These are phyloP conservation scores for Dastarcus helophoroides DNA, from an alignment of 2,888 invertebrate species.

Conservation along the genomic window DNA sequence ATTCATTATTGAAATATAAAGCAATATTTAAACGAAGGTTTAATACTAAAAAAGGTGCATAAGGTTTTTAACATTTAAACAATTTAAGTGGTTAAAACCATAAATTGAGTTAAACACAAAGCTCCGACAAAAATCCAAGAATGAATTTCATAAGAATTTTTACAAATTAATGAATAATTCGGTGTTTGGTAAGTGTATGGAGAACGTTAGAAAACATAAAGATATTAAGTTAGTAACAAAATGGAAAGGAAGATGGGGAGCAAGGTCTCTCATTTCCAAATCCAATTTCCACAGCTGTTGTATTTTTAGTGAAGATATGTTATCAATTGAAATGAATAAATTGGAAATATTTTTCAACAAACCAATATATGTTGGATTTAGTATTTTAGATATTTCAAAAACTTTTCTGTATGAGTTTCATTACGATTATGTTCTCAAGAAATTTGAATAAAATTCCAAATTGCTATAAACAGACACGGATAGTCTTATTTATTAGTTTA, in stretches of 20 bases:
- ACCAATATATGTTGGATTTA: constrained; percentile 15
- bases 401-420: constrained; percentile 17
- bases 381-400: constrained; percentile 17
- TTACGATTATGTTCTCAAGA: constrained; percentile 16
- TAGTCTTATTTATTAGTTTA: constrained; percentile 6
- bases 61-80: constrained; percentile 24
- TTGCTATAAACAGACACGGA: constrained; percentile 11
- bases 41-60: constrained; percentile 19
- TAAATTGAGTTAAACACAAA: constrained; percentile 29
- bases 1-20: constrained; percentile 19
- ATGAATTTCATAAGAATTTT: constrained; percentile 8
- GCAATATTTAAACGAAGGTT: constrained; percentile 15
- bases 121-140: constrained; percentile 14
- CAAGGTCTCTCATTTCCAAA: constrained; percentile 12
- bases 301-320: constrained; percentile 12
- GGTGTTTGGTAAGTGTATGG: constrained; percentile 9
- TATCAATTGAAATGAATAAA: constrained; percentile 13
- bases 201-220: constrained; percentile 11
- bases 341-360: constrained; percentile 13
- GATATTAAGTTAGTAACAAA: constrained; percentile 9
- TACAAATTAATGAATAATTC: constrained; percentile 9
- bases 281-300: constrained; percentile 15
- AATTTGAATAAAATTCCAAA: too few relatives aligned
- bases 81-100: constrained; percentile 24
- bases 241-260: constrained; percentile 11